Conservation (phyloP, 2,888 invertebrate genomes). For the Euphydryas editha region DNA sequence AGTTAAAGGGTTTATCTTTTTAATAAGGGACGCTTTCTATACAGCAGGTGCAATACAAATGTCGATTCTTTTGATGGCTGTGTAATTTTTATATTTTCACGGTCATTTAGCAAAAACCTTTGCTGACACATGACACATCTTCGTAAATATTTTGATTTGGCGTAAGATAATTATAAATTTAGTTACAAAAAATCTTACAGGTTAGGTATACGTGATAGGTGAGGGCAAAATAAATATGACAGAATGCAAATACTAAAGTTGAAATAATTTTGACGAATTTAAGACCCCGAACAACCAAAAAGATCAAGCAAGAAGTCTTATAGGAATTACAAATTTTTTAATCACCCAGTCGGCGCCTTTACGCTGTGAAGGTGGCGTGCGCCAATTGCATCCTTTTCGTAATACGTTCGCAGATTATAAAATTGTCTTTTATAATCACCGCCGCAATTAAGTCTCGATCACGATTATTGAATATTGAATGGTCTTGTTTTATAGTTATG, state of each 20-base stretch:
- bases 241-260: not conserved
- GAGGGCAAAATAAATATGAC: slow-evolving; percentile 3
- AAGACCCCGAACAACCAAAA: not conserved
- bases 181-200: too few relatives aligned
- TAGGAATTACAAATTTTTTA: slow-evolving; percentile 71
- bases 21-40: slow-evolving; percentile 7
- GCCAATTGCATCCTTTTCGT: slow-evolving; percentile 47
- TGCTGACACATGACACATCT: slow-evolving; percentile 12
- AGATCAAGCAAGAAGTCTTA: slow-evolving; percentile 50
- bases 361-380: slow-evolving; percentile 38
- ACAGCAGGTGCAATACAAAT: slow-evolving; percentile 21
- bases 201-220: not conserved
- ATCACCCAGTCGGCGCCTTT: slow-evolving; percentile 68
- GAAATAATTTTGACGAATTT: too few relatives aligned
- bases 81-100: slow-evolving; percentile 18
- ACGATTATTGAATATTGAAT: slow-evolving; percentile 38
- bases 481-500: slow-evolving; percentile 30
- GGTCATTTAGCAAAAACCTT: slow-evolving; percentile 14
- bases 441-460: slow-evolving; percentile 57
- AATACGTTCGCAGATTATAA: slow-evolving; percentile 65
- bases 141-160: not conserved
- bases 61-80: slow-evolving; percentile 10
- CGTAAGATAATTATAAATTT: not conserved
- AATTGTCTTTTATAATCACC: slow-evolving; percentile 57
- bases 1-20: slow-evolving; percentile 19